Evolutionary conservation across 1,140 invertebrate species (phyloP).

Genomic region (Saccostrea cuccullata): DNA sequence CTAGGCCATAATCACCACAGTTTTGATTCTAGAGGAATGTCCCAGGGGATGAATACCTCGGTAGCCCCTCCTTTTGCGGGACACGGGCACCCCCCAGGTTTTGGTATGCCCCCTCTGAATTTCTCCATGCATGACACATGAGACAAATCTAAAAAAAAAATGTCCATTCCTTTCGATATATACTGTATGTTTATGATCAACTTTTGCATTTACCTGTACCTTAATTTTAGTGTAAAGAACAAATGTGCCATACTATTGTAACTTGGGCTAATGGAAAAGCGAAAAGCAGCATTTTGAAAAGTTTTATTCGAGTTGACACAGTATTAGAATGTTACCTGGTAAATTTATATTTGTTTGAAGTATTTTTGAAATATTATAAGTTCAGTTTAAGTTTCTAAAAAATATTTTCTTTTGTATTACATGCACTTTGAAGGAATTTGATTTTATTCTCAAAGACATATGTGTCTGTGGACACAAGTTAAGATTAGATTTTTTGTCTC

Average conservation of each 20-base stretch:
- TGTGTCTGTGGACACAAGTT: too few species aligned
- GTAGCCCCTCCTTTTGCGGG: conserved; percentile 75
- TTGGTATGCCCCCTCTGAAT: conserved; percentile 77
- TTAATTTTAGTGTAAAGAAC: not conserved
- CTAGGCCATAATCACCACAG: conserved; percentile 77
- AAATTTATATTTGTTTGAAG: not conserved
- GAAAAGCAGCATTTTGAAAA: not conserved
- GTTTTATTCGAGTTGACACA: not conserved
- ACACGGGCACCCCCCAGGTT: conserved; percentile 73
- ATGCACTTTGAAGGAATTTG: too few species aligned
- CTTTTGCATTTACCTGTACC: not conserved
- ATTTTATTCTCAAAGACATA: too few species aligned
- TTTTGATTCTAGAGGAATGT: conserved; percentile 73
- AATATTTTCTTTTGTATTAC: too few species aligned
- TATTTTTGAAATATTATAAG: not conserved
- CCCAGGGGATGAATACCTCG: conserved; percentile 72
- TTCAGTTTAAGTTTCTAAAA: too few species aligned
- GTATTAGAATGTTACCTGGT: not conserved
- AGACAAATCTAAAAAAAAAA: not conserved
- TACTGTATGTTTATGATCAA: too few species aligned
- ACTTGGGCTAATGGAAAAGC: not conserved
- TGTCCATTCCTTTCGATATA: not conserved
- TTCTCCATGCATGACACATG: conserved; percentile 77
- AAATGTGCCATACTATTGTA: not conserved
- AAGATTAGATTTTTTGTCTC: too few species aligned